These are phyloP conservation scores for Gobionotothen gibberifrons DNA, from an alignment of 2,797 vertebrate species.

Conservation along the genomic window DNA sequence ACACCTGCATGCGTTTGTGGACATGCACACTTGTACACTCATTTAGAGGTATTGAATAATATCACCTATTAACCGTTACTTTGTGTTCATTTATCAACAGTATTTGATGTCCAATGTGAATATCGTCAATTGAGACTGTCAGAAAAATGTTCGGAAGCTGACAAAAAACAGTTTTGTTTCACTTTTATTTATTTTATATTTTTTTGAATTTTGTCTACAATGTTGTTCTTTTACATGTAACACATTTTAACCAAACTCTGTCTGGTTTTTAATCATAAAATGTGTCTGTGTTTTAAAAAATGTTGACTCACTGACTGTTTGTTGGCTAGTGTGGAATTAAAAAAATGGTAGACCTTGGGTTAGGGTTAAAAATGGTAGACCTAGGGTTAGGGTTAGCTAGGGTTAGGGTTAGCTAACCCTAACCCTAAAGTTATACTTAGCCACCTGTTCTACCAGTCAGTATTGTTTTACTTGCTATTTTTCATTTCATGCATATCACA, in stretches of 20 bases:
- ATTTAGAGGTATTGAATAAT: slow-evolving; percentile 73
- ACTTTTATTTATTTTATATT: slow-evolving; percentile 81
- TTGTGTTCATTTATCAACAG: slow-evolving; percentile 85
- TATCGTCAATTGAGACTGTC: slow-evolving; percentile 79
- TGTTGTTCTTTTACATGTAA: slow-evolving; percentile 85
- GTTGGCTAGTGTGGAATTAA: slow-evolving; percentile 7
- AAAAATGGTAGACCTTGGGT: background rate
- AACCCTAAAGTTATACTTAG: too few relatives aligned
- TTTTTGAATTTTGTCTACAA: slow-evolving; percentile 82
- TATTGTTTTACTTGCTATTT: too few relatives aligned
- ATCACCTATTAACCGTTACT: slow-evolving; percentile 77
- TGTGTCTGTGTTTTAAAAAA: slow-evolving; percentile 83
- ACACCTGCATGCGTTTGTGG: slow-evolving; percentile 84
- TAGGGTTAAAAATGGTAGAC: too few relatives aligned
- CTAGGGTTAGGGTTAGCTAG: too few relatives aligned
- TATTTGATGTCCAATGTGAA: slow-evolving; percentile 87
- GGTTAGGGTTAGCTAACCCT: too few relatives aligned
- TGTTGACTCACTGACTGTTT: slow-evolving; percentile 47
- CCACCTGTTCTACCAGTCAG: background rate
- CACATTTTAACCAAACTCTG: slow-evolving; percentile 79
- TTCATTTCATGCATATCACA: too few relatives aligned
- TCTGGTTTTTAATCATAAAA: slow-evolving; percentile 88
- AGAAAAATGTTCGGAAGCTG: slow-evolving; percentile 79
- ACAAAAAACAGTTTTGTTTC: slow-evolving; percentile 72
- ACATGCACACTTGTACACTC: slow-evolving; percentile 79